Evolutionary conservation across 2,113 vertebrate genomes (phyloP).

Genomic region (Taxidea taxus): DNA sequence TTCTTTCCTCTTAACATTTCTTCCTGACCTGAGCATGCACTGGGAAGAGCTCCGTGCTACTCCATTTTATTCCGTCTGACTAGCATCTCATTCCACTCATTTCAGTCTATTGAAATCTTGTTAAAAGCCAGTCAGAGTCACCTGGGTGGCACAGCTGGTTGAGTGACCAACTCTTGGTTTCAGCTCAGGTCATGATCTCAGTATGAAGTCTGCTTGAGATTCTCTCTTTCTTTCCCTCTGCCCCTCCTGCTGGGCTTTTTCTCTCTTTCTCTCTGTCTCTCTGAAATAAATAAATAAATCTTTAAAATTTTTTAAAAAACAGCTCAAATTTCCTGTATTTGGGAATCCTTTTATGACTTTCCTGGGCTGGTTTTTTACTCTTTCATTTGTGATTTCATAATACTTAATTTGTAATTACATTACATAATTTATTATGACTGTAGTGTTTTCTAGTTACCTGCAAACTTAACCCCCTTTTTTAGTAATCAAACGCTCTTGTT

Average conservation of each 20-base stretch:
- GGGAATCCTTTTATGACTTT: background rate
- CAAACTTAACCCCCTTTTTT: background rate
- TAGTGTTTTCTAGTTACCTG: background rate
- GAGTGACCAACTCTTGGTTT: background rate
- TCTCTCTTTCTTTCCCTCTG: background rate
- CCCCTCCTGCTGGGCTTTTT: background rate
- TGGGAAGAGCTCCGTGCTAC: accelerated
- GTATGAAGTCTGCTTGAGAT: background rate
- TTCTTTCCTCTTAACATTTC: background rate
- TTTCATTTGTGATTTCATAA: background rate
- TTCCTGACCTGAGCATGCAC: background rate
- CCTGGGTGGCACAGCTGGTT: background rate
- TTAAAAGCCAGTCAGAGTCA: background rate
- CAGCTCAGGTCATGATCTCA: background rate
- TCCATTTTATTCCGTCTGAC: too few species aligned
- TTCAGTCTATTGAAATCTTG: background rate
- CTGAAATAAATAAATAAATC: background rate
- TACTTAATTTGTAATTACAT: background rate
- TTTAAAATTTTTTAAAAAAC: background rate
- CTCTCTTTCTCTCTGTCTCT: background rate
- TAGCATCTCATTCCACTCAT: background rate
- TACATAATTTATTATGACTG: background rate
- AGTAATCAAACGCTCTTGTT: background rate
- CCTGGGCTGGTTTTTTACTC: background rate
- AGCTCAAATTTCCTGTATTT: background rate